A percentile compares a stretch with the other conserved stretches of the same genome.
These are phyloP conservation scores for Mylabris phalerata DNA, from an alignment of 1,140 invertebrate species.

Conservation along the genomic window DNA sequence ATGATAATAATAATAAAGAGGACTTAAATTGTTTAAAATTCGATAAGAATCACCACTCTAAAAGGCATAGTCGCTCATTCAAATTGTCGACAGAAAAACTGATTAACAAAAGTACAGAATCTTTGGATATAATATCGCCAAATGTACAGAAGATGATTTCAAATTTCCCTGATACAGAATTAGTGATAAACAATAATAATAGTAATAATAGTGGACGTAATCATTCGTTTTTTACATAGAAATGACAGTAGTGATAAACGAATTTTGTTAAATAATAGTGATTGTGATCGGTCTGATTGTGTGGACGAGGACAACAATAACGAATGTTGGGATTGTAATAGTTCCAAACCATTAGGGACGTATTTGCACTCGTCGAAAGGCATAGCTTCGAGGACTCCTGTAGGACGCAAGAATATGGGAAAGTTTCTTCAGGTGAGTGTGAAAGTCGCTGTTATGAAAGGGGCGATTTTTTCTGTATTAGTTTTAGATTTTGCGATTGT, in stretches of 20 bases:
- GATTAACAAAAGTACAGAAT: conserved; percentile 34
- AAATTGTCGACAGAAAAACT: conserved; percentile 18
- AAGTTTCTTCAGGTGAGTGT: conserved; percentile 38
- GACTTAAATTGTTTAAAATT: conserved; percentile 41
- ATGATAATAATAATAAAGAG: conserved; percentile 25
- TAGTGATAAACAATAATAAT: conserved; percentile 29
- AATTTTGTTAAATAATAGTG: conserved; percentile 1
- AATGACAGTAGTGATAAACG: conserved; percentile 5
- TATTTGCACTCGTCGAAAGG: conserved; percentile 38
- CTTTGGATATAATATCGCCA: conserved; percentile 42
- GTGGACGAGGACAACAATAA: conserved; percentile 7
- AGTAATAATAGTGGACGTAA: conserved; percentile 16
- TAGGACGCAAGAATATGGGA: conserved; percentile 38
- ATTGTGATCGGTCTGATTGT: conserved; percentile 8
- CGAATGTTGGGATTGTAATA: conserved; percentile 7
- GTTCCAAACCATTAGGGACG: conserved; percentile 33
- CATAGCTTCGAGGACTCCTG: conserved; percentile 39
- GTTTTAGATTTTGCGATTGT: too few relatives aligned
- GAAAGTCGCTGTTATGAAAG: too few relatives aligned
- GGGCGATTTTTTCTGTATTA: too few relatives aligned
- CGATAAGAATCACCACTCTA: conserved; percentile 37
- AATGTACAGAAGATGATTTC: conserved; percentile 54
- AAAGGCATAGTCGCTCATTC: too few relatives aligned
- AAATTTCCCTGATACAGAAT: conserved; percentile 46
- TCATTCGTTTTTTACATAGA: conserved; percentile 29